Base-by-base conservation (phyloP, 1,140 invertebrate species). In the Eriosoma lanigerum region DNA sequence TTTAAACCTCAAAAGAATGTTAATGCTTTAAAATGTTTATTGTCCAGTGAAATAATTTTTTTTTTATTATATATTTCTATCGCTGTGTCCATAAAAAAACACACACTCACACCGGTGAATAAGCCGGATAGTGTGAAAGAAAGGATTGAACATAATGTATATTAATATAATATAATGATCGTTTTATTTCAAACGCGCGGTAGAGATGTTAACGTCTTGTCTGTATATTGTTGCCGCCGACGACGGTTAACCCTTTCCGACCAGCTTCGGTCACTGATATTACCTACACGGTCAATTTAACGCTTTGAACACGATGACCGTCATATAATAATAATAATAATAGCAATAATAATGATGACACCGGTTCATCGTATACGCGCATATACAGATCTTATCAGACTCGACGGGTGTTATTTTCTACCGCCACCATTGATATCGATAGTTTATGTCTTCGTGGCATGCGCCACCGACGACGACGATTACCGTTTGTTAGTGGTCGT, bases 1-100 rank as follows among this genome's bases (percentile, higher is more conserved):
- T 26, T 60, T 56, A 78, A 78, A 78, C 75, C 75, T 78, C 75
- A 44, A 46, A 78, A 78, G 75, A 78, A 78, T 78, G 75, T 78
- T 62, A 78, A 78, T 78, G 56, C 75, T 46, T 56, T 56, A 56
- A 78, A 60, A 60, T 26, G 75, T 76, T 78, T 78, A 78, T 60
- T 56, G 56, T 58, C 56, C 21, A 56, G 75, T 58, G 38, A 56
- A 60, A 78, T 78, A 58, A 62, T 78, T 75, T 70, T 72, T 44
- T 78, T n/a, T n/a, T n/a, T n/a, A n/a, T n/a, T n/a, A n/a, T n/a
- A n/a, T n/a, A 60, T 48, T 26, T 60, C 52, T 13, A 78, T 26
- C 50, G 52, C 72, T 29, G 38, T 38, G 54, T 76, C 32, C 52
- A 48, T 76, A 72, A 52, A 72, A 72, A 21, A 8, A 38, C 19